Evolutionary conservation across 2,888 invertebrate genomes (phyloP).

Genomic region (Protophormia terraenovae): DNA sequence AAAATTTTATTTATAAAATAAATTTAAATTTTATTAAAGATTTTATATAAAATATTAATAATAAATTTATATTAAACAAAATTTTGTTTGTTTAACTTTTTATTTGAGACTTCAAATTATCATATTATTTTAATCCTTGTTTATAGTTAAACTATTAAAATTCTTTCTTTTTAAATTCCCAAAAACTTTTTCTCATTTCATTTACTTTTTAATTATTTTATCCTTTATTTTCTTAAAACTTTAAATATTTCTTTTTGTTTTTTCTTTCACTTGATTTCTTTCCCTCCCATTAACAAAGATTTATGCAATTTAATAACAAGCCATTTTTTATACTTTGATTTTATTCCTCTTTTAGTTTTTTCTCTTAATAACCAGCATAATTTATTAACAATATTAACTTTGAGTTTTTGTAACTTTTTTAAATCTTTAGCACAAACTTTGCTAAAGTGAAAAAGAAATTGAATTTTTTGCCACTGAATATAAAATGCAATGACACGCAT

Average conservation of each 20-base stretch:
- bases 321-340: constrained; percentile 9
- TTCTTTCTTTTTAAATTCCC: too few species aligned
- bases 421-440: constrained; percentile 49
- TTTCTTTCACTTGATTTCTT: not conserved
- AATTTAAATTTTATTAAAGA: too few species aligned
- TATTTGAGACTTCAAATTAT: too few species aligned
- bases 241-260: constrained; percentile 38
- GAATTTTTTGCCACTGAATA: constrained; percentile 42
- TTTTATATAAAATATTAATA: too few species aligned
- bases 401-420: constrained; percentile 51
- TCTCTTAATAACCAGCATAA: constrained; percentile 49
- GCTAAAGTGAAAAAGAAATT: not conserved
- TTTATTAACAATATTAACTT: constrained; percentile 50
- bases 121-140: too few species aligned
- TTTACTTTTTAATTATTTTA: not conserved
- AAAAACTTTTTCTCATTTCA: too few species aligned
- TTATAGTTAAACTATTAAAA: too few species aligned
- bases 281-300: not conserved
- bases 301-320: not conserved
- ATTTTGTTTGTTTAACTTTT: too few species aligned
- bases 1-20: too few species aligned
- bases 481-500: constrained; percentile 45
- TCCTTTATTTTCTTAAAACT: constrained; percentile 1
- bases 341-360: not conserved
- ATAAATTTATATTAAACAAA: too few species aligned